Base-by-base conservation (phyloP, 2,888 invertebrate genomes). In the Euplagia quadripunctaria region DNA sequence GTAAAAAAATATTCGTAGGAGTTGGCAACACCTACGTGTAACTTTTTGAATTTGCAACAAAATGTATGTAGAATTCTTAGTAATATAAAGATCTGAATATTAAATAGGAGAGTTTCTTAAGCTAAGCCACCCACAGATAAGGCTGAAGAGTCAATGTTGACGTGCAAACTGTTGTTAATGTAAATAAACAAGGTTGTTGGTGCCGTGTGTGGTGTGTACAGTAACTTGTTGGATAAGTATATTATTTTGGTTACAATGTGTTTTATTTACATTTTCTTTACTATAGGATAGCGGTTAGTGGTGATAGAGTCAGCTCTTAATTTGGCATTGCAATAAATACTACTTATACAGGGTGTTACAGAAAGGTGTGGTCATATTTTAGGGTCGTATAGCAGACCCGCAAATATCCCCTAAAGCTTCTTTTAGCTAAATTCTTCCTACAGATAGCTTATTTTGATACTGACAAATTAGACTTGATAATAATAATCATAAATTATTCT, bases 211-310 rank as follows among this genome's bases (percentile, higher is more conserved):
- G 66, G 43, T 66, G 46, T 72, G 72, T 72, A 72, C 72, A 72
- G 72, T 72, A 71, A 66, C 71, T 66, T 90, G 90, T 91, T 90
- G 85, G 86, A 87, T 94, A 94, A 94, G 94, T 90, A 94, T 92
- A 94, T 93, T 92, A 92, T 93, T 92, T 94, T 94, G 87, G 89
- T 93, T 88, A 90, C 75, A 58, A 79, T 80, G 87, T 90, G 90
- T 93, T 89, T 90, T 90, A 92, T 87, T 82, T 74, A 31, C 17
- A 3, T 55, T 16, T 42, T 17, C 3, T 9, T 16, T 2, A 17
- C 17, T 7, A 55, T 20, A 11, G 9, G 0, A 55, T 20, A 20
- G 11, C 1, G 9, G 9, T n/a, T 8, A 46, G 43, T 46, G 43
- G 1, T 46, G 43, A 46, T 46, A 9, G 43, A 8, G 43, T 46